Conservation (phyloP, 2,113 vertebrate species). For the Sarotherodon lohbergeri region DNA sequence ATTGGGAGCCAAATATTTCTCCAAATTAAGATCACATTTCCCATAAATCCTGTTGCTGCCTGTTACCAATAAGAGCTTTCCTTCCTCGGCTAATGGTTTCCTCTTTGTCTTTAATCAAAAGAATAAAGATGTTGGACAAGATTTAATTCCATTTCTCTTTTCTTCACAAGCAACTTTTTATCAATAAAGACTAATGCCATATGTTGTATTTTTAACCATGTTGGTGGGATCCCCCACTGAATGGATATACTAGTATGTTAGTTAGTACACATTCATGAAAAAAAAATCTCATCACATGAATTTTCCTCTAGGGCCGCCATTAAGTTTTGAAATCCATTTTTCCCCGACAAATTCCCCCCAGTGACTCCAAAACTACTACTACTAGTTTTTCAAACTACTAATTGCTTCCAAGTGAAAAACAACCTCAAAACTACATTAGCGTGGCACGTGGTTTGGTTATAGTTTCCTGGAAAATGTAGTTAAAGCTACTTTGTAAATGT, state of each 20-base stretch:
- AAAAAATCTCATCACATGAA: background rate
- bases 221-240: background rate
- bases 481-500: background rate
- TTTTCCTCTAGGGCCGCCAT: background rate
- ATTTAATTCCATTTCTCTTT: background rate
- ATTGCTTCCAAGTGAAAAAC: background rate
- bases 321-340: background rate
- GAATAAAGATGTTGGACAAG: background rate
- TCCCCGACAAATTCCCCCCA: fast-evolving
- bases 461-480: background rate
- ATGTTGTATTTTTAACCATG: background rate
- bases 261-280: background rate
- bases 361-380: background rate
- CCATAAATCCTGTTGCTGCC: background rate
- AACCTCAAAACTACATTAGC: background rate
- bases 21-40: constrained; percentile 27
- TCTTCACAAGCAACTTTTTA: background rate
- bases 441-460: background rate
- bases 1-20: background rate
- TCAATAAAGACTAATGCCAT: background rate
- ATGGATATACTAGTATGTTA: background rate
- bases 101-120: background rate
- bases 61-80: background rate
- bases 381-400: background rate
- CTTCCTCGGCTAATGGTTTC: background rate